These are phyloP conservation scores for Iphiclides podalirius DNA, from an alignment of 2,888 invertebrate genomes.

Conservation along the genomic window DNA sequence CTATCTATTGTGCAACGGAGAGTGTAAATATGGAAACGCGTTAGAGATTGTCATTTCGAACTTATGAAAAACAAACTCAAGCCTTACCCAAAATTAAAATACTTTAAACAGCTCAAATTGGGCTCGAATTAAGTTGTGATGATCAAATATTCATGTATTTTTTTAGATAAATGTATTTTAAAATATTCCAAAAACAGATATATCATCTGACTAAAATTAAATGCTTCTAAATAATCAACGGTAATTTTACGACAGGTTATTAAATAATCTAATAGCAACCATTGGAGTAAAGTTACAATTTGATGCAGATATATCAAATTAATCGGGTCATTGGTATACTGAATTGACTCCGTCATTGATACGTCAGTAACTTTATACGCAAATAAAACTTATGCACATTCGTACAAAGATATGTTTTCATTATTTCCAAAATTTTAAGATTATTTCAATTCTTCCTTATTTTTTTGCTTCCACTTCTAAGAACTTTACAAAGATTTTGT, in stretches of 20 bases:
- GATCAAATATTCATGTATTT: too few species aligned
- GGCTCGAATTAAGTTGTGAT: too few species aligned
- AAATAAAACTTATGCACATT: not conserved
- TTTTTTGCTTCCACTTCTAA: too few species aligned
- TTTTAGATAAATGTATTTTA: too few species aligned
- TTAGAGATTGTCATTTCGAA: not conserved
- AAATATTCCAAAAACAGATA: too few species aligned
- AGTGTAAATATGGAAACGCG: not conserved
- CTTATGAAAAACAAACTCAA: too few species aligned
- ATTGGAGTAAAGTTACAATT: conserved; percentile 1
- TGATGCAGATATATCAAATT: conserved; percentile 22
- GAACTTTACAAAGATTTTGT: too few species aligned
- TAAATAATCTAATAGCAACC: not conserved
- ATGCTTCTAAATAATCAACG: not conserved
- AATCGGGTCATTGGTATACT: conserved; percentile 13
- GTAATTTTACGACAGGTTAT: not conserved
- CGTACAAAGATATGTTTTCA: conserved; percentile 14
- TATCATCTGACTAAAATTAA: not conserved
- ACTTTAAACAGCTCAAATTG: too few species aligned
- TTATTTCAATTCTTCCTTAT: too few species aligned
- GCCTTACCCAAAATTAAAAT: too few species aligned
- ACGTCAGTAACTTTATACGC: conserved; percentile 17
- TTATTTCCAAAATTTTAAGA: not conserved
- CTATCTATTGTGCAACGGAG: conserved; percentile 14
- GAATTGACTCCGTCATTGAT: conserved; percentile 22